A percentile compares a stretch with the other conserved stretches of the same genome.
phyloP scores from a whole-genome alignment of 2,797 vertebrate species.

The Coregonus sp. region DNA sequence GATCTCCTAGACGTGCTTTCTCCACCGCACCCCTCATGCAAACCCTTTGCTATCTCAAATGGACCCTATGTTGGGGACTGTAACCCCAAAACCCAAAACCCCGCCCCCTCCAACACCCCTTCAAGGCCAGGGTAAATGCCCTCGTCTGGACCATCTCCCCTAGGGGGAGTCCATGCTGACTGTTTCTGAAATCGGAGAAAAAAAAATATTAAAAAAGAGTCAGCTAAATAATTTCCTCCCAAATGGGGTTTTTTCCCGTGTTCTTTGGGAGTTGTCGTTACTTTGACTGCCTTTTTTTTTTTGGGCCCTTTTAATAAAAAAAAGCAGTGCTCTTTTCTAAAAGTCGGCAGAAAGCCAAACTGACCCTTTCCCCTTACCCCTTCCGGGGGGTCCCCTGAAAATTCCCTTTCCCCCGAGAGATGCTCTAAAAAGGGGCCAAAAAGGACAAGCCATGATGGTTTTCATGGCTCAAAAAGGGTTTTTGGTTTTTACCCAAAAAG shows the following conservation, averaged over 20 bases:
- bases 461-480: no score
- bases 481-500: no score
- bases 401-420: no score
- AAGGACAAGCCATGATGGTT: no score
- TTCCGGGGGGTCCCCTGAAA: no score
- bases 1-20: slow-evolving; percentile 89
- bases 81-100: slow-evolving; percentile 86
- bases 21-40: slow-evolving; percentile 90
- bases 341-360: background rate
- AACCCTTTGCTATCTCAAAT: slow-evolving; percentile 88
- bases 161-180: background rate
- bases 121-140: slow-evolving; percentile 85
- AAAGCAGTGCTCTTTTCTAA: background rate
- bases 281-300: no score
- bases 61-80: slow-evolving; percentile 87
- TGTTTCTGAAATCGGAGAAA: background rate
- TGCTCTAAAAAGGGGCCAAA: no score
- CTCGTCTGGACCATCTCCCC: background rate
- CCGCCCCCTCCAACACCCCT: slow-evolving; percentile 84
- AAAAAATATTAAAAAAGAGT: background rate
- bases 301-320: background rate
- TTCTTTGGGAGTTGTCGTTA: background rate
- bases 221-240: background rate
- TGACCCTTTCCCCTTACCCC: no score
- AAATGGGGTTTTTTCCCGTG: no score